These are phyloP conservation scores for Platycercus adscitus DNA, from an alignment of 2,113 vertebrate genomes.

Conservation along the genomic window DNA sequence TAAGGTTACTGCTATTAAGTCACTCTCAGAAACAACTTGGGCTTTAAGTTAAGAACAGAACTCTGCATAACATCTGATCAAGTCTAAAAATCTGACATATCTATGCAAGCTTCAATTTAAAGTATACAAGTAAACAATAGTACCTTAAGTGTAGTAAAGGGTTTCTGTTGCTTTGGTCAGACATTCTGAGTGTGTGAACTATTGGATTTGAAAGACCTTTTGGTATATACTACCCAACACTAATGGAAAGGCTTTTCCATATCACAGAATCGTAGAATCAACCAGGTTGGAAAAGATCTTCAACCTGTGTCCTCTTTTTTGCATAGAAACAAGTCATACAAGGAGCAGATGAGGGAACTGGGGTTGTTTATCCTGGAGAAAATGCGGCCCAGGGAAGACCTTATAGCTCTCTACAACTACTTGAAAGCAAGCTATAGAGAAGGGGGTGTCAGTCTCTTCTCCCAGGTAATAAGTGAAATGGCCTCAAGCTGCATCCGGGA, in stretches of 20 bases:
- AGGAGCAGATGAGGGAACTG: background rate
- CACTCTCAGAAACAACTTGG: slow-evolving; percentile 15
- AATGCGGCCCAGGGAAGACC: background rate
- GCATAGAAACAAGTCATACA: background rate
- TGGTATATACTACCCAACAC: background rate
- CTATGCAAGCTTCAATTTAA: background rate
- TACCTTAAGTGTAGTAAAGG: background rate
- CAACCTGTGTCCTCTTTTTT: background rate
- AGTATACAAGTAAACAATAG: background rate
- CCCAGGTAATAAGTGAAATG: accelerated
- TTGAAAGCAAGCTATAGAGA: accelerated
- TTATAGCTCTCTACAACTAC: accelerated
- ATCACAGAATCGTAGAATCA: background rate
- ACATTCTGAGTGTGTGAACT: background rate
- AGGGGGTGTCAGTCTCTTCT: background rate
- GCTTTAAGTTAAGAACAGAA: slow-evolving; percentile 37
- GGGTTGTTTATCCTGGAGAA: background rate
- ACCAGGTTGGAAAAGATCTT: background rate
- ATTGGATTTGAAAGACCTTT: background rate
- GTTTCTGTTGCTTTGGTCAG: background rate
- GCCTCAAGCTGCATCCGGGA: background rate
- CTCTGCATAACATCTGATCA: background rate
- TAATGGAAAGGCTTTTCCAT: background rate
- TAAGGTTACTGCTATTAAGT: slow-evolving; percentile 76
- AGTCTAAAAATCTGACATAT: background rate